Evolutionary conservation across 2,113 vertebrate genomes (phyloP).

Genomic region (Amphiprion ocellaris): DNA sequence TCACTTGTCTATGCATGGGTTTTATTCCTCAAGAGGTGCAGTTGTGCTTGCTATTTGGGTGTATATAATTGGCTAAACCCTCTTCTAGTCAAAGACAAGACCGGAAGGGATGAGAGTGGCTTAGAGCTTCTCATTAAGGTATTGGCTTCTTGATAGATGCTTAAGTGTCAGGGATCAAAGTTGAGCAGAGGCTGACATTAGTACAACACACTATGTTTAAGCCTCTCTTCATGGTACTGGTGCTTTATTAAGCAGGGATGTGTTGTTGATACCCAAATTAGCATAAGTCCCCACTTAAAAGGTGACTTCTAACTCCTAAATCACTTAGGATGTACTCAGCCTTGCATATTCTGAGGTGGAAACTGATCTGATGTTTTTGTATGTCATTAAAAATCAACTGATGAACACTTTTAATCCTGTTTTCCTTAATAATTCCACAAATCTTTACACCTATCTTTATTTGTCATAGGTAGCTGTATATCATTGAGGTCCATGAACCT

Average conservation of each 20-base stretch:
- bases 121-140: conserved; percentile 59
- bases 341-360: too few species aligned
- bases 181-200: conserved; percentile 19
- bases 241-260: conserved; percentile 2
- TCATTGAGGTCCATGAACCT: neutral
- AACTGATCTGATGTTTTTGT: neutral
- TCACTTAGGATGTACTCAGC: neutral
- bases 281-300: neutral
- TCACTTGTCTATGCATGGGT: neutral
- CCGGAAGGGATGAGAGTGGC: conserved; percentile 71
- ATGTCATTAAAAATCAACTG: neutral
- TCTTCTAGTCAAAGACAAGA: conserved; percentile 70
- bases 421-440: neutral
- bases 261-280: conserved; percentile 18
- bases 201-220: conserved; percentile 17
- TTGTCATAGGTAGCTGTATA: neutral
- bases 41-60: conserved; percentile 73
- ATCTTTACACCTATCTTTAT: too few species aligned
- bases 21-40: conserved; percentile 32
- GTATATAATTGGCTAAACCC: conserved; percentile 76
- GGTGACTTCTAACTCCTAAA: neutral
- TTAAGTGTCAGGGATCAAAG: conserved; percentile 43
- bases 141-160: conserved; percentile 22
- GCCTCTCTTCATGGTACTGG: neutral
- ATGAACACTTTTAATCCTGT: neutral